These are phyloP conservation scores for Notodonta ziczac DNA, from an alignment of 2,888 invertebrate species.

Conservation along the genomic window DNA sequence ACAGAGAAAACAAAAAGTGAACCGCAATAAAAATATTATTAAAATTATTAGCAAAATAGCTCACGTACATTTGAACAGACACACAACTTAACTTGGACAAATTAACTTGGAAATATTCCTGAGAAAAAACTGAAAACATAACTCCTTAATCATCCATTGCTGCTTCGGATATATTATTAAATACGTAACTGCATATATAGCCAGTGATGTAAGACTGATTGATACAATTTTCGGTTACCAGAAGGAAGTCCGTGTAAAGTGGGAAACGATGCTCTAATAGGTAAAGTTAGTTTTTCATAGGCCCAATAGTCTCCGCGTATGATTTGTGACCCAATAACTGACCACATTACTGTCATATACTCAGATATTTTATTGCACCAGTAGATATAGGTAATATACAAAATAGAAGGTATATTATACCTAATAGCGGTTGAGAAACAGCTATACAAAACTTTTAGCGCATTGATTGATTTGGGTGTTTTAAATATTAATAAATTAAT, in stretches of 20 bases:
- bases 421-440: background rate
- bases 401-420: background rate
- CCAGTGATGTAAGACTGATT: conserved; percentile 20
- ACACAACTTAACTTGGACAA: no score
- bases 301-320: conserved; percentile 48
- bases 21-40: conserved; percentile 27
- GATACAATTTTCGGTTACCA: background rate
- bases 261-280: conserved; percentile 51
- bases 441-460: background rate
- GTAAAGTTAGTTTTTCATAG: conserved; percentile 65
- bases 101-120: conserved; percentile 11
- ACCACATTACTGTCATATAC: conserved; percentile 42
- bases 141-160: conserved; percentile 8
- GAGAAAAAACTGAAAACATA: conserved; percentile 7
- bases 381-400: background rate
- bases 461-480: no score
- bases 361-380: conserved; percentile 24
- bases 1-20: conserved; percentile 3
- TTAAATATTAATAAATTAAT: no score
- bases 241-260: conserved; percentile 7
- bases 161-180: no score
- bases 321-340: conserved; percentile 53
- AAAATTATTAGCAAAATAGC: conserved; percentile 31
- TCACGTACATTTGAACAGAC: conserved; percentile 33
- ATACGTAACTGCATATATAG: background rate